Percentiles rank a stretch among this genome's conserved stretches.
Evolutionary conservation across 2,888 invertebrate species (phyloP).

Genomic region (Pseudanteris insignis): DNA sequence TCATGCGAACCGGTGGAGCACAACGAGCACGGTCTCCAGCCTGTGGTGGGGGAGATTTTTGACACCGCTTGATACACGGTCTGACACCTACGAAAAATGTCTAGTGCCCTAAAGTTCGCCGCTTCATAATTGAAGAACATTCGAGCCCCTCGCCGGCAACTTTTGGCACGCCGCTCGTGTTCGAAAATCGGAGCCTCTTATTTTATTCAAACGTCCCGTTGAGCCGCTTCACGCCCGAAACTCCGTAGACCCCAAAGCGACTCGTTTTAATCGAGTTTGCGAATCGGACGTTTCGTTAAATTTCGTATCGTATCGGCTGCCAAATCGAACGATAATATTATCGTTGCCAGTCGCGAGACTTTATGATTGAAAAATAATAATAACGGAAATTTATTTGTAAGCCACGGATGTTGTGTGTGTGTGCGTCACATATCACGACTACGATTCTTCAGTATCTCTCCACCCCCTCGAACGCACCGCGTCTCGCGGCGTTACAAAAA

Average conservation of each 20-base stretch:
- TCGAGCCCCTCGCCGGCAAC: slow-evolving; percentile 6
- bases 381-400: slow-evolving; percentile 2
- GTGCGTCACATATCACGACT: slow-evolving; percentile 3
- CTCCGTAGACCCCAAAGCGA: too few relatives aligned
- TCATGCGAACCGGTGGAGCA: too few relatives aligned
- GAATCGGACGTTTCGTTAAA: too few relatives aligned
- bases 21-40: too few relatives aligned
- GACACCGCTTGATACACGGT: not conserved
- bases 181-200: too few relatives aligned
- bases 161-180: too few relatives aligned
- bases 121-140: slow-evolving; percentile 7
- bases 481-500: slow-evolving; percentile 14
- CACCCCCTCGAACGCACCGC: slow-evolving; percentile 9
- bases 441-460: not conserved
- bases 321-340: too few relatives aligned
- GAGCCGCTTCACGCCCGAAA: too few relatives aligned
- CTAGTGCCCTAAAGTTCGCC: not conserved
- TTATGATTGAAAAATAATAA: slow-evolving; percentile 4
- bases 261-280: too few relatives aligned
- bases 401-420: slow-evolving; percentile 1
- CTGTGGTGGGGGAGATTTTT: slow-evolving; percentile 1
- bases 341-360: too few relatives aligned
- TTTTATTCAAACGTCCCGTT: too few relatives aligned
- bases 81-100: slow-evolving; percentile 5
- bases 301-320: too few relatives aligned